phyloP scores from a whole-genome alignment of 2,888 invertebrate genomes.

The Schizaphis graminum region DNA sequence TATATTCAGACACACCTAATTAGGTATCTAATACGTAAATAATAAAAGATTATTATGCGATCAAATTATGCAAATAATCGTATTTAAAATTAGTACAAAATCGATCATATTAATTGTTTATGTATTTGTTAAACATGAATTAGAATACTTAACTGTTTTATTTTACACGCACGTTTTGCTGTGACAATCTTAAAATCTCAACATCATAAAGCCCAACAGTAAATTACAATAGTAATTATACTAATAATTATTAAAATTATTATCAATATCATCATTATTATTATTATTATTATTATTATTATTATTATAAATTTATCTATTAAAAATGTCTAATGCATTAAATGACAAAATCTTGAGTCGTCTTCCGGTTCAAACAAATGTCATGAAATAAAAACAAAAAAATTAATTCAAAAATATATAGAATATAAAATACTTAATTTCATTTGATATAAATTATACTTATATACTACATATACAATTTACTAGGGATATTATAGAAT shows the following conservation, averaged over 20 bases:
- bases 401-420: slow-evolving; percentile 51
- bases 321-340: slow-evolving; percentile 42
- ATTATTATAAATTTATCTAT: slow-evolving; percentile 28
- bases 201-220: slow-evolving; percentile 27
- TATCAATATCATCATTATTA: slow-evolving; percentile 30
- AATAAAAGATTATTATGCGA: not conserved
- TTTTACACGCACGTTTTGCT: slow-evolving; percentile 42
- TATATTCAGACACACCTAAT: not conserved
- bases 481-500: slow-evolving; percentile 45
- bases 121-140: not conserved
- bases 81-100: slow-evolving; percentile 16
- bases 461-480: slow-evolving; percentile 25
- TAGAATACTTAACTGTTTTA: not conserved
- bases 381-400: slow-evolving; percentile 47
- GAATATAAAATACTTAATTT: slow-evolving; percentile 47
- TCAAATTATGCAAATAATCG: not conserved
- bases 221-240: slow-evolving; percentile 25
- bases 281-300: slow-evolving; percentile 39
- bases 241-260: not conserved
- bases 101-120: not conserved
- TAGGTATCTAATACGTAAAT: not conserved
- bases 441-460: not conserved
- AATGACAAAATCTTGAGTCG: slow-evolving; percentile 66
- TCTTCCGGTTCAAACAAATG: slow-evolving; percentile 65
- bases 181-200: slow-evolving; percentile 49